Base-by-base conservation (phyloP, 2,888 invertebrate genomes). In the Andrena dorsata region DNA sequence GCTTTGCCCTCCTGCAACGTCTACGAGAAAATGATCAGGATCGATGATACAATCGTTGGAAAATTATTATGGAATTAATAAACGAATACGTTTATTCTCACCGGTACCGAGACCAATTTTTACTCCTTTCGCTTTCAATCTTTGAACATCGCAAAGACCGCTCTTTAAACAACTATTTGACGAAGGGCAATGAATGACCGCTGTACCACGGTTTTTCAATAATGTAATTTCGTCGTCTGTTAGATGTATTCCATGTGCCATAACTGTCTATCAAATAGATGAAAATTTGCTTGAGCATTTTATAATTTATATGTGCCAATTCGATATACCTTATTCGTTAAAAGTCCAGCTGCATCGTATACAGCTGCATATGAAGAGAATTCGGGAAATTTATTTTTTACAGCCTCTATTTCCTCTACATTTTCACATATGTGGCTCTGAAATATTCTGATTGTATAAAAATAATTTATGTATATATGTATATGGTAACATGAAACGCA, bases 351-450 rank as follows among this genome's bases (percentile, higher is more conserved):
- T 84, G 95, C 94, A 84, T 97, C 96, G 92, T 98, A 98, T 13
- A 98, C 97, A 78, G 96, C 95, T 0, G 97, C 95, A 93, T 98
- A 98, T 35, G 95, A 95, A 60, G 94, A 94, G 76, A 94, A 94
- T 0, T 94, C 92, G 1, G 95, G 95, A 90, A 95, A 96, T 0
- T 95, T 90, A 61, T 95, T 90, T 79, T 95, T 94, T 0, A 98
- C 97, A 90, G 95, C 94, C 82, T 95, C 94, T 69, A 97, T 94
- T 95, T 98, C 98, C 4, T 95, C 94, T 26, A 94, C 82, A 91
- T 97, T 98, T 94, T 98, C 98, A 26, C 97, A 97, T 77, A 98
- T 96, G 91, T 98, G 98, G 71, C 97, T 97, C 97, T 98, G 94
- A 35, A 86, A 79, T 10, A 65, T 49, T 51, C 58, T 64, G 49